Evolutionary conservation across 2,113 vertebrate species (phyloP).

Genomic region (Ochotona curzoniae): DNA sequence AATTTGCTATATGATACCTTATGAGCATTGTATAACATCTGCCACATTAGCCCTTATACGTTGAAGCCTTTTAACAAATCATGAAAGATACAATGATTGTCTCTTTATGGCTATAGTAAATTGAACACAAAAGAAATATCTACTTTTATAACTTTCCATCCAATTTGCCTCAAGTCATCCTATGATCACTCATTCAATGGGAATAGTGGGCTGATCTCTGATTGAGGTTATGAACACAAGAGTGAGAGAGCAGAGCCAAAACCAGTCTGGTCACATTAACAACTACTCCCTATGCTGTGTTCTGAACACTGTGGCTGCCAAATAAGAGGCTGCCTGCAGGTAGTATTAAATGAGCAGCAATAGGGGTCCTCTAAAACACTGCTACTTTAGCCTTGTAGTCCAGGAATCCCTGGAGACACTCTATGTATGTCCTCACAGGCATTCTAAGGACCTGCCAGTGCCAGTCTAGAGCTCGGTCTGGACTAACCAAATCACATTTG

Average conservation of each 20-base stretch:
- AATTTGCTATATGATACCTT: slow-evolving; percentile 70
- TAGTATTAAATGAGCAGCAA: slow-evolving; percentile 40
- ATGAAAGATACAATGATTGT: slow-evolving; percentile 73
- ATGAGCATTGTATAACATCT: slow-evolving; percentile 68
- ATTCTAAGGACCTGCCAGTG: background rate
- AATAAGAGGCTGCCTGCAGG: slow-evolving; percentile 40
- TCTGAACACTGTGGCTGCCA: slow-evolving; percentile 57
- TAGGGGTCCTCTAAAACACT: slow-evolving; percentile 30
- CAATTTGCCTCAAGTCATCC: slow-evolving; percentile 67
- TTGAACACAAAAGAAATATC: slow-evolving; percentile 64
- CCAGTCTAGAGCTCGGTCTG: background rate
- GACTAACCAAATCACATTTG: background rate
- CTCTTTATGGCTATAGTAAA: slow-evolving; percentile 68
- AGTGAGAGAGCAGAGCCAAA: slow-evolving; percentile 48
- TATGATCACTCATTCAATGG: slow-evolving; percentile 59
- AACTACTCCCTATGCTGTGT: slow-evolving; percentile 31
- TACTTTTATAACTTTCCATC: slow-evolving; percentile 27
- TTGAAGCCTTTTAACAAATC: slow-evolving; percentile 74
- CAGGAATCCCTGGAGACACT: slow-evolving; percentile 49
- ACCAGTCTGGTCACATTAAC: slow-evolving; percentile 23
- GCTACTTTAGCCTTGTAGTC: background rate
- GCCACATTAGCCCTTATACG: slow-evolving; percentile 64
- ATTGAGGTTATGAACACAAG: slow-evolving; percentile 45
- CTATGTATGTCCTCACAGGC: background rate
- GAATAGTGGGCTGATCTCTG: slow-evolving; percentile 45